phyloP scores from a whole-genome alignment of 1,140 invertebrate species.

The Pseudoatta argentina region DNA sequence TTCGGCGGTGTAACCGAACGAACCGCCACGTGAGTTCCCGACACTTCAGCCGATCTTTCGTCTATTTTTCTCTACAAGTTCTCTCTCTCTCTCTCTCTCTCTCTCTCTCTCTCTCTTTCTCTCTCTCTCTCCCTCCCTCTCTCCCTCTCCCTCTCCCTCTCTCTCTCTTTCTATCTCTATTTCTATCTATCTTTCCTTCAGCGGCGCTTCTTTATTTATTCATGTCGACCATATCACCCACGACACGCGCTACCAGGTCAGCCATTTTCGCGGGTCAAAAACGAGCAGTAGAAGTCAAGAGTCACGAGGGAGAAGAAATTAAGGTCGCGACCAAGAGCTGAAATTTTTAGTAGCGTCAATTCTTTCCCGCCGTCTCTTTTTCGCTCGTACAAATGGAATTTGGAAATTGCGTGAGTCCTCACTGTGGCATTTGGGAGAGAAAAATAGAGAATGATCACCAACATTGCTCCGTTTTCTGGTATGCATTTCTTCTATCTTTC shows the following conservation, averaged over 20 bases:
- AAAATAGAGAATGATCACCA: slow-evolving; percentile 17
- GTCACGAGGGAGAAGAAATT: slow-evolving; percentile 61
- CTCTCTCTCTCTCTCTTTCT: no score
- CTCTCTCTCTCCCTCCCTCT: background rate
- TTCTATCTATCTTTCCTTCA: background rate
- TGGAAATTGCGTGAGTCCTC: slow-evolving; percentile 46
- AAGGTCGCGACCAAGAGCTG: slow-evolving; percentile 66
- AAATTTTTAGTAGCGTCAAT: slow-evolving; percentile 65
- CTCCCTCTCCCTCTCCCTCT: background rate
- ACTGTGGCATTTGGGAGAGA: background rate
- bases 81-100: background rate
- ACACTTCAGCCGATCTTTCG: slow-evolving; percentile 35
- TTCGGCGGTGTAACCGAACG: slow-evolving; percentile 62
- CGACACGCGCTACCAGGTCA: slow-evolving; percentile 56
- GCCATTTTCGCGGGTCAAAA: slow-evolving; percentile 67
- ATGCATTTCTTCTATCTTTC: background rate
- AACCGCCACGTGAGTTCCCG: slow-evolving; percentile 38
- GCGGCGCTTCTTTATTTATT: slow-evolving; percentile 65
- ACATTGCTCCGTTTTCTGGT: background rate
- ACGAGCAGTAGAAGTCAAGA: slow-evolving; percentile 55
- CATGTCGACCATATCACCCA: slow-evolving; percentile 59
- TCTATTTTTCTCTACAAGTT: slow-evolving; percentile 36
- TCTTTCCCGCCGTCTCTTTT: slow-evolving; percentile 46
- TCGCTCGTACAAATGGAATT: slow-evolving; percentile 52
- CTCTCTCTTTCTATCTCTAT: background rate